Evolutionary conservation across 2,888 invertebrate genomes (phyloP).

Genomic region (Drosophila cognata): DNA sequence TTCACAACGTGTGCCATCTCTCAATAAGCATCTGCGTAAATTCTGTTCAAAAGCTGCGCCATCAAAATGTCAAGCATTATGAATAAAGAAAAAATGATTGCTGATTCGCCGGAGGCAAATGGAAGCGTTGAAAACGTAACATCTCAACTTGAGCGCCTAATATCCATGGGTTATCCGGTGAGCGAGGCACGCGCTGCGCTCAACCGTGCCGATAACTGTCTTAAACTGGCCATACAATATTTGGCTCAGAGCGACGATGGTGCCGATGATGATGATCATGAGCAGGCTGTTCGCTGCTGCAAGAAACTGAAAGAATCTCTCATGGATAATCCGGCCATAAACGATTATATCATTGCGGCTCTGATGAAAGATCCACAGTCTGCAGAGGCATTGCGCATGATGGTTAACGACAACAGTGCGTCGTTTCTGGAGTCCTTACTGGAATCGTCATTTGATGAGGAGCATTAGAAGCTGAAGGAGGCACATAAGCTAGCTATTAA

Average conservation of each 20-base stretch:
- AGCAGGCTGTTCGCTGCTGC: conserved; percentile 27
- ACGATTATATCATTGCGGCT: conserved; percentile 33
- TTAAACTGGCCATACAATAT: conserved; percentile 98
- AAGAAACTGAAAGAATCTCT: conserved; percentile 41
- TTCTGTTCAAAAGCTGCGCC: conserved; percentile 7
- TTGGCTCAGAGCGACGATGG: conserved; percentile 89
- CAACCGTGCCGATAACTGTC: conserved; percentile 96
- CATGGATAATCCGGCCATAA: conserved; percentile 48
- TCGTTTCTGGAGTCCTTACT: conserved; percentile 42
- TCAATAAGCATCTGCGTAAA: neutral
- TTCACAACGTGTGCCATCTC: neutral
- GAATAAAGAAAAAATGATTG: conserved; percentile 4
- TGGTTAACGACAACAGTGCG: conserved; percentile 19
- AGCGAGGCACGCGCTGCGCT: conserved; percentile 93
- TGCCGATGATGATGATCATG: conserved; percentile 49
- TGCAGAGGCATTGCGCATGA: conserved; percentile 16
- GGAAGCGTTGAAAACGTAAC: conserved; percentile 7
- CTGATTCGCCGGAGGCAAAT: conserved; percentile 2
- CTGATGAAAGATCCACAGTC: conserved; percentile 33
- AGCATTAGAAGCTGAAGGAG: conserved; percentile 5
- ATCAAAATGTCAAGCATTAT: conserved; percentile 14
- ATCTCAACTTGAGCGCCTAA: conserved; percentile 52
- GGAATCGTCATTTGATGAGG: conserved; percentile 41
- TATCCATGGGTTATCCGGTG: conserved; percentile 94
- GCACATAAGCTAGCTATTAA: neutral